Evolutionary conservation across 2,888 invertebrate genomes (phyloP).

Genomic region (Pocota personata): DNA sequence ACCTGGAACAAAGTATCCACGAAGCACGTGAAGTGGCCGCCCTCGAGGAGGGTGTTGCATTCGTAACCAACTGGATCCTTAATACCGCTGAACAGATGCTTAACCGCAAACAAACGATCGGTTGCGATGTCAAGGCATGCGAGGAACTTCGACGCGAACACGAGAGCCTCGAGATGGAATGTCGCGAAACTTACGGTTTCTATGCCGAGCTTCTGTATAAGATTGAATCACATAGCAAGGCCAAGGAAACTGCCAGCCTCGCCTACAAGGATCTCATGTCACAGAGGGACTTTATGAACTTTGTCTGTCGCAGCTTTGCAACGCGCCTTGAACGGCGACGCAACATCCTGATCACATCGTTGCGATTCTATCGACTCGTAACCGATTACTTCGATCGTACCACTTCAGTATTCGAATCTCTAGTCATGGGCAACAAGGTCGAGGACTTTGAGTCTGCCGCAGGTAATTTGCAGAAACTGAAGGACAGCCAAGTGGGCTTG

Average conservation of each 20-base stretch:
- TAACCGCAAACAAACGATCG: slow-evolving; percentile 88
- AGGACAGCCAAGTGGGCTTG: slow-evolving; percentile 85
- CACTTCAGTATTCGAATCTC: slow-evolving; percentile 87
- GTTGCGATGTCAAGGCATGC: slow-evolving; percentile 88
- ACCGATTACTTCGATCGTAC: slow-evolving; percentile 89
- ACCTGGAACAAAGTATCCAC: slow-evolving; percentile 85
- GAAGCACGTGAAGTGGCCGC: slow-evolving; percentile 86
- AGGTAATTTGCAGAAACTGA: slow-evolving; percentile 84
- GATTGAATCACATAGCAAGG: slow-evolving; percentile 84
- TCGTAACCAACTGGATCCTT: slow-evolving; percentile 90
- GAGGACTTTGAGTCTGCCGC: slow-evolving; percentile 85
- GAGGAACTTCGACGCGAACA: slow-evolving; percentile 89
- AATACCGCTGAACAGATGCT: slow-evolving; percentile 90
- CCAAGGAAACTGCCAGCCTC: slow-evolving; percentile 68
- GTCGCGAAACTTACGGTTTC: slow-evolving; percentile 90
- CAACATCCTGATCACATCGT: slow-evolving; percentile 89
- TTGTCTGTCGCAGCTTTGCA: slow-evolving; percentile 90
- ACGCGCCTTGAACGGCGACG: slow-evolving; percentile 88
- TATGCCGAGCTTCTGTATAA: slow-evolving; percentile 90
- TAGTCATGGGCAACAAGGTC: slow-evolving; percentile 86
- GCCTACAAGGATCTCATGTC: slow-evolving; percentile 87
- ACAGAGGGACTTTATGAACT: slow-evolving; percentile 92
- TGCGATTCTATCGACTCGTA: slow-evolving; percentile 89
- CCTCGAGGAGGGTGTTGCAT: slow-evolving; percentile 86
- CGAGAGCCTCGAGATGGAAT: slow-evolving; percentile 89